Conservation (phyloP, 2,113 vertebrate species). For the Neotoma lepida region DNA sequence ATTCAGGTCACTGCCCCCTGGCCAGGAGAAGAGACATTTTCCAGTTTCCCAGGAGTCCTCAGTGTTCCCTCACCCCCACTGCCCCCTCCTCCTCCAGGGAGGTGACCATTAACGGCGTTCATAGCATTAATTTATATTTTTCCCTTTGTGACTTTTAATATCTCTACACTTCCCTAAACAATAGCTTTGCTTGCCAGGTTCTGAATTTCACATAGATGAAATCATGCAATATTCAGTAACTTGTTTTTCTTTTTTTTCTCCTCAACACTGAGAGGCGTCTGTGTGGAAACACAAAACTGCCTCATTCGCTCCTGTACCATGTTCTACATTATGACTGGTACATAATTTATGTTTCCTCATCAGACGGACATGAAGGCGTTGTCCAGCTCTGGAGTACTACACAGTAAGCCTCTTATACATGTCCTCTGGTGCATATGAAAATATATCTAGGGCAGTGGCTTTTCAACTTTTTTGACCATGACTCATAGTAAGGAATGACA, state of each 20-base stretch:
- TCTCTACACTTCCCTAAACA: neutral
- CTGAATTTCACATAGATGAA: slow-evolving; percentile 57
- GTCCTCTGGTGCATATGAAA: neutral
- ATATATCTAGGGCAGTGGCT: slow-evolving; percentile 64
- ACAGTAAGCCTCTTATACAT: neutral
- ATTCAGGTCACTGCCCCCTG: neutral
- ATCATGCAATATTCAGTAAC: slow-evolving; percentile 46
- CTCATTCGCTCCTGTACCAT: neutral
- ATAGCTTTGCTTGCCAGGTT: slow-evolving; percentile 33
- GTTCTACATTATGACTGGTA: slow-evolving; percentile 3
- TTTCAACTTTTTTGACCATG: slow-evolving; percentile 69
- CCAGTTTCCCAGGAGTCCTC: neutral
- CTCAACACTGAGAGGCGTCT: slow-evolving; percentile 39
- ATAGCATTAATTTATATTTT: neutral
- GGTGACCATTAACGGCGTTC: neutral
- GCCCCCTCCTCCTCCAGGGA: neutral
- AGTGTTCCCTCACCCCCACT: neutral
- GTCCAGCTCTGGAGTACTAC: neutral
- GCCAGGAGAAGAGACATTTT: neutral
- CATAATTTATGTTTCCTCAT: slow-evolving; percentile 27
- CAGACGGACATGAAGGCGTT: neutral
- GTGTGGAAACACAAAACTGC: slow-evolving; percentile 3
- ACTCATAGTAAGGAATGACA: slow-evolving; percentile 65
- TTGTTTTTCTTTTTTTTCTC: neutral
- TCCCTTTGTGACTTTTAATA: slow-evolving; percentile 8